phyloP scores from a whole-genome alignment of 2,797 vertebrate species.

The Siniperca undulata region DNA sequence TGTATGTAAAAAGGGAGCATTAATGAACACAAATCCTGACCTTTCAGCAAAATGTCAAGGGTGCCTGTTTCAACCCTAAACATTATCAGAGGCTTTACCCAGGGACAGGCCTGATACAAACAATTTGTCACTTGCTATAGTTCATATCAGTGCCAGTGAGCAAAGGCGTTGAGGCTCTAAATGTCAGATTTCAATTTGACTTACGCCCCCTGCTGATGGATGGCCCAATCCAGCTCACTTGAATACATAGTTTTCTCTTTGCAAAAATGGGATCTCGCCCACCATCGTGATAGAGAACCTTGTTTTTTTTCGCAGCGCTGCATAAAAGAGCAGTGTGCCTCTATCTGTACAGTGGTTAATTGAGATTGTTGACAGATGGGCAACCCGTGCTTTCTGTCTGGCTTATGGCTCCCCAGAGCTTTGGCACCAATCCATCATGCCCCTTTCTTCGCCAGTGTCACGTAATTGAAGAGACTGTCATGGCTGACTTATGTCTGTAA shows the following conservation, averaged over 20 bases:
- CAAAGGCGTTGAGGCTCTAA: constrained; percentile 76
- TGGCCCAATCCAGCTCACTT: constrained; percentile 72
- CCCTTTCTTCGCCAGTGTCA: constrained; percentile 70
- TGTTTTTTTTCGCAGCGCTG: constrained; percentile 35
- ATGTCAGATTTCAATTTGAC: constrained; percentile 86
- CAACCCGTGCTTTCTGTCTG: constrained; percentile 50
- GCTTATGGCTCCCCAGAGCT: constrained; percentile 58
- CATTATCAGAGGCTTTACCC: constrained; percentile 75
- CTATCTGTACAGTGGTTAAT: constrained; percentile 67
- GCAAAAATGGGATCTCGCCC: constrained; percentile 59
- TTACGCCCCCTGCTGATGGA: constrained; percentile 74
- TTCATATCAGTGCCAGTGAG: constrained; percentile 78
- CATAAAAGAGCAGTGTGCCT: constrained; percentile 45
- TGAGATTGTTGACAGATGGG: constrained; percentile 78
- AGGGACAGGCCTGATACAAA: constrained; percentile 75
- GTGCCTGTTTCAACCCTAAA: constrained; percentile 77
- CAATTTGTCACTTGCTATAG: constrained; percentile 80
- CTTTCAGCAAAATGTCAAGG: constrained; percentile 82
- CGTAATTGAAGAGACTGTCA: constrained; percentile 79
- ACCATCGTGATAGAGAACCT: constrained; percentile 58
- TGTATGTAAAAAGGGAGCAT: constrained; percentile 57
- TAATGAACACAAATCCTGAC: constrained; percentile 79
- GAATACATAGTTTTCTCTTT: constrained; percentile 70
- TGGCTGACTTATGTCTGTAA: constrained; percentile 74
- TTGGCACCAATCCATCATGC: constrained; percentile 73